phyloP scores from a whole-genome alignment of 2,888 invertebrate genomes.

The Brachyptera putata region DNA sequence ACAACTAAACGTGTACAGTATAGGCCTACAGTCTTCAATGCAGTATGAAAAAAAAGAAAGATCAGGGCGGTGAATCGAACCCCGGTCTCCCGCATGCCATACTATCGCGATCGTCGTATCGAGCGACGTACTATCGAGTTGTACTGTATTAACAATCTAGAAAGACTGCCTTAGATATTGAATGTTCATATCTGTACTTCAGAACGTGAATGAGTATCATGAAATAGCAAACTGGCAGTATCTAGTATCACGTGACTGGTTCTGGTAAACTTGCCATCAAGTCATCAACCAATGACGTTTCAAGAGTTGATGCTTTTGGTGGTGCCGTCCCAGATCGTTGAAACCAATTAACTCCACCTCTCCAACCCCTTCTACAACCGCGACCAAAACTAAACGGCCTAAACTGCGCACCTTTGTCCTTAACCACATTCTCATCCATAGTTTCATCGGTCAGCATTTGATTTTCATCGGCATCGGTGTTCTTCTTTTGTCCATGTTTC shows the following conservation, averaged over 20 bases:
- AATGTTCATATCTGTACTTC: too few species aligned
- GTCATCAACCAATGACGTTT: not conserved
- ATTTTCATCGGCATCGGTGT: not conserved
- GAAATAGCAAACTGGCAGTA: too few species aligned
- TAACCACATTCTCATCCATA: not conserved
- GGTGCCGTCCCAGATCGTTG: not conserved
- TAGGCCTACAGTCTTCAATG: too few species aligned
- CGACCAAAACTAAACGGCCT: conserved; percentile 16
- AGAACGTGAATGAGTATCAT: too few species aligned
- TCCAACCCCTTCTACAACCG: not conserved
- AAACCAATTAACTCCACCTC: conserved; percentile 2
- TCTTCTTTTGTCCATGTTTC: not conserved
- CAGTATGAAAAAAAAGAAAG: too few species aligned
- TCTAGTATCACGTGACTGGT: conserved; percentile 10
- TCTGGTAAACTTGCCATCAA: not conserved
- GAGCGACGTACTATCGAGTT: too few species aligned
- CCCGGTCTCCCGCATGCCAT: too few species aligned
- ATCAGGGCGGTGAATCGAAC: too few species aligned
- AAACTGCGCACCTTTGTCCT: not conserved
- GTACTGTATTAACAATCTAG: too few species aligned
- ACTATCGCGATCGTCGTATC: too few species aligned
- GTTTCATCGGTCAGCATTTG: not conserved
- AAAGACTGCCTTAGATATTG: too few species aligned
- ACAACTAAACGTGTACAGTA: too few species aligned
- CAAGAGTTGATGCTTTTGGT: not conserved